Base-by-base conservation (phyloP, 2,113 vertebrate genomes). In the Pantherophis guttatus region DNA sequence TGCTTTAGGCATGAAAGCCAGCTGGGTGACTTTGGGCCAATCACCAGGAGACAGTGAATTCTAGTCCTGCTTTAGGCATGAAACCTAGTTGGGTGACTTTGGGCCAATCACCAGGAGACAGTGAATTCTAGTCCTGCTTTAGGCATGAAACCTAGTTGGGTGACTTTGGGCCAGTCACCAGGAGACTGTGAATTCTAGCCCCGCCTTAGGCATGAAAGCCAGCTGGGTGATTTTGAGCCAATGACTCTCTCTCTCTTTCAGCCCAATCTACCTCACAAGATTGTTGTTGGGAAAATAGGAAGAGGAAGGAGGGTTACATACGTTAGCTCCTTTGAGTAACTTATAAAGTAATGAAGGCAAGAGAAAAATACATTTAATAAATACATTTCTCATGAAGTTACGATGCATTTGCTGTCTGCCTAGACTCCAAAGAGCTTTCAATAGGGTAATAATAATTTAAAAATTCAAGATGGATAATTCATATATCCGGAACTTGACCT, bases 111-210 rank as follows among this genome's bases (percentile, higher is more conserved):
- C 57, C 6, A 58, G 57, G 58, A 59, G 58, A 26, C 1, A 0
- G 8, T 9, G 57, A 58, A 4, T 58, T 59, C 58, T 59, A 59
- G 58, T 10, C 8, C 59, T 0, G 1, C 59, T 8, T 62, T 62
- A 26, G 24, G 0, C 1, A 26, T 0, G 0, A 62, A 62, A 11
- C 9, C 2, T 0, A 0, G 3, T 2, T 26, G 23, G 59, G 24
- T 62, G 24, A 26, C 0, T 11, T 62, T 58, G 9, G 9, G 59
- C 59, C 24, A 10, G 26, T 26, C 59, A 62, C 59, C 3, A 62
- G 59, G 23, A 24, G 58, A 59, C 2, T 0, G 23, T 10, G 59
- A 62, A 8, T 62, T 62, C 59, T 62, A 62, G 59, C 26, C 9
- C 59, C 0, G 0, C 0, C 0, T 62, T 62, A 26, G 8, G 21